Conservation (phyloP, 2,113 vertebrate species). For the Oreotrochilus melanogaster region DNA sequence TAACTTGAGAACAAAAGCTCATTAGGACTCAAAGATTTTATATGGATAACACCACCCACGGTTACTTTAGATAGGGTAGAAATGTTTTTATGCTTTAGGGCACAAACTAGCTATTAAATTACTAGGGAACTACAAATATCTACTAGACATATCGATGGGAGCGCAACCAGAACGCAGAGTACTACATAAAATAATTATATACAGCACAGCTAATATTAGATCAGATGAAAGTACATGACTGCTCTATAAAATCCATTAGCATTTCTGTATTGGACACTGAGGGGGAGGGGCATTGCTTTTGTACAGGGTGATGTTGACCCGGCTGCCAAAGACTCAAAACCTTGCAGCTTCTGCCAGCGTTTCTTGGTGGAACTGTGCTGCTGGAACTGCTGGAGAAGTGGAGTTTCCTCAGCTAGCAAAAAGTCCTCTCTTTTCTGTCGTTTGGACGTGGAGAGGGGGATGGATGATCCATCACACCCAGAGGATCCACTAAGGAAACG, state of each 20-base stretch:
- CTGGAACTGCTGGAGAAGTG: neutral
- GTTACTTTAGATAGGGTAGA: slow-evolving; percentile 75
- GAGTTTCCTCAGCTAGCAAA: slow-evolving; percentile 5
- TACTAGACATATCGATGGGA: slow-evolving; percentile 71
- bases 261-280: slow-evolving; percentile 26
- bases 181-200: slow-evolving; percentile 72
- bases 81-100: slow-evolving; percentile 73
- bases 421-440: neutral
- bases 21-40: slow-evolving; percentile 75
- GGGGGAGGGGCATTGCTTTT: neutral
- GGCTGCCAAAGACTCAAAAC: neutral
- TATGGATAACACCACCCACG: slow-evolving; percentile 73
- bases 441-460: neutral
- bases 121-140: slow-evolving; percentile 73
- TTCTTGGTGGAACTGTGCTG: neutral
- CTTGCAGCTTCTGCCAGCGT: neutral
- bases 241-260: slow-evolving; percentile 46
- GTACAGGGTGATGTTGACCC: neutral
- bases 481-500: neutral
- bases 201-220: slow-evolving; percentile 72
- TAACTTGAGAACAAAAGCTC: slow-evolving; percentile 75
- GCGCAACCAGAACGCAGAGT: slow-evolving; percentile 62
- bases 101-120: slow-evolving; percentile 74
- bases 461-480: neutral
- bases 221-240: slow-evolving; percentile 55